Conservation (phyloP, 1,140 invertebrate genomes). For the Caenorhabditis remanei region DNA sequence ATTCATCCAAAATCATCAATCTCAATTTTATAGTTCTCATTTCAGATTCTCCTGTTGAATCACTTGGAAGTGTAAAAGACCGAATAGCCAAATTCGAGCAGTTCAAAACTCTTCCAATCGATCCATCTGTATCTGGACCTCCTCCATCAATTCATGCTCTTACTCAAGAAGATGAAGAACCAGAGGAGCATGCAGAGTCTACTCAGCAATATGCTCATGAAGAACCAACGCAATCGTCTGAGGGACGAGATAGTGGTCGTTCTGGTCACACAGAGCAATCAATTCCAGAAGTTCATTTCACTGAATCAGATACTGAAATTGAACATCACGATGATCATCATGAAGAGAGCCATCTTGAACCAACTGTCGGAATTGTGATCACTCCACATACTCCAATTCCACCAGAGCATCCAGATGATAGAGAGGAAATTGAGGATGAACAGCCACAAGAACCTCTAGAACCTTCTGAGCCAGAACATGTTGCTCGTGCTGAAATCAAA, state of each 20-base stretch:
- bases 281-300: slow-evolving; percentile 41
- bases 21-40: neutral
- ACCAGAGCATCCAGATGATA: slow-evolving; percentile 37
- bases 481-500: slow-evolving; percentile 24
- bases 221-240: neutral
- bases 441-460: slow-evolving; percentile 33
- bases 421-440: slow-evolving; percentile 39
- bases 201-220: neutral
- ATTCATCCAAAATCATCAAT: neutral
- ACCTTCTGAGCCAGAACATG: slow-evolving; percentile 56
- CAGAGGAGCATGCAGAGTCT: neutral
- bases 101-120: slow-evolving; percentile 51
- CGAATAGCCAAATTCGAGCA: slow-evolving; percentile 67
- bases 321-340: slow-evolving; percentile 13
- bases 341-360: slow-evolving; percentile 14
- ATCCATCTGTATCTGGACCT: slow-evolving; percentile 52
- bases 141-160: slow-evolving; percentile 1
- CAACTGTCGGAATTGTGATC: slow-evolving; percentile 39
- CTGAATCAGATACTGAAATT: neutral
- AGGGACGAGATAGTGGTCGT: neutral
- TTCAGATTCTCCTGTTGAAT: slow-evolving; percentile 64
- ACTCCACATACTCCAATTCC: slow-evolving; percentile 38
- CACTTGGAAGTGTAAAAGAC: slow-evolving; percentile 67
- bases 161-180: neutral
- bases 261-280: neutral